Conservation (phyloP, 2,888 invertebrate species). For the Parnassius smintheus region DNA sequence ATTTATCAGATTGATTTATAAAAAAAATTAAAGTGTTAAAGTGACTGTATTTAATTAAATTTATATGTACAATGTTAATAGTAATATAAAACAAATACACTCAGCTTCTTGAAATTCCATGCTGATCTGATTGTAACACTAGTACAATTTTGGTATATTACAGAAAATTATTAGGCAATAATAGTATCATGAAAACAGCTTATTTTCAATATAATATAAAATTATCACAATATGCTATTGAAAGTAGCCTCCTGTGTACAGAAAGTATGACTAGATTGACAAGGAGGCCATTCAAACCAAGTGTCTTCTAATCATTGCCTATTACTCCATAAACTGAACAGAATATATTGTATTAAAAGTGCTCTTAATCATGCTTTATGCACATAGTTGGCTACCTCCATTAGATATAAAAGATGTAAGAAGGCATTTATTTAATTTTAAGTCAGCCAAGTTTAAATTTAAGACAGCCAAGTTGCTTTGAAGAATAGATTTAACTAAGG, state of each 20-base stretch:
- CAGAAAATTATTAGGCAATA: constrained; percentile 46
- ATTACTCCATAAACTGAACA: too few species aligned
- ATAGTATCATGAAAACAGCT: constrained; percentile 42
- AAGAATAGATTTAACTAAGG: too few species aligned
- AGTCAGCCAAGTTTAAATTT: too few species aligned
- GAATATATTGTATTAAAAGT: too few species aligned
- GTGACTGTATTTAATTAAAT: constrained; percentile 49
- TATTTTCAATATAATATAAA: neutral
- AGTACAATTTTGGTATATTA: constrained; percentile 45
- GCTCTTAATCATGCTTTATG: neutral
- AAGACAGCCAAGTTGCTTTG: too few species aligned
- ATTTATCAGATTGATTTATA: neutral
- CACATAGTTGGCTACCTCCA: constrained; percentile 10
- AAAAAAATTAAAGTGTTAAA: constrained; percentile 28
- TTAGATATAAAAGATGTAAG: too few species aligned
- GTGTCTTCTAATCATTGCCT: too few species aligned
- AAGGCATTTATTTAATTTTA: too few species aligned
- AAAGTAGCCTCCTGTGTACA: constrained; percentile 10
- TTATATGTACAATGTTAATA: constrained; percentile 58
- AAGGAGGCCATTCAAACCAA: neutral
- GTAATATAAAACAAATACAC: constrained; percentile 32
- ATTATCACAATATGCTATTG: neutral
- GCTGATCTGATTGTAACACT: constrained; percentile 29
- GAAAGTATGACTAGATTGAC: constrained; percentile 17
- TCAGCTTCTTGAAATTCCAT: constrained; percentile 28